These are phyloP conservation scores for Peromyscus maniculatus DNA, from an alignment of 2,113 vertebrate genomes.

Conservation along the genomic window DNA sequence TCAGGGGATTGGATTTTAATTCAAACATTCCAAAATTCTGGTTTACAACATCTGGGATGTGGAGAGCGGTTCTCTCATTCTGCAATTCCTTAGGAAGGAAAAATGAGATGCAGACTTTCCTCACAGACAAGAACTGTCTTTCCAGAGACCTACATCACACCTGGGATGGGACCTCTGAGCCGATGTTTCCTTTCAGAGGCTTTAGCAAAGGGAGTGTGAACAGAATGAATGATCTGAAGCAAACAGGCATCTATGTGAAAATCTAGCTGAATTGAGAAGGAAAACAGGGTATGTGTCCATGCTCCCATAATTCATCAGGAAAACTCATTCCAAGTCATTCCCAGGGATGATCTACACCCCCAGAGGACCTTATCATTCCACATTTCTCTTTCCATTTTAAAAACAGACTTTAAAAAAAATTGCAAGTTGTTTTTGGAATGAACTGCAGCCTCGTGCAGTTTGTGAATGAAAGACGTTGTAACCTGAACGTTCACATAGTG, in stretches of 20 bases:
- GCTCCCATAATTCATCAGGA: slow-evolving; percentile 83
- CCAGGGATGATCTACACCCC: slow-evolving; percentile 76
- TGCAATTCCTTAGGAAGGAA: slow-evolving; percentile 73
- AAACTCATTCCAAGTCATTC: slow-evolving; percentile 80
- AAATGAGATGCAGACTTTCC: slow-evolving; percentile 72
- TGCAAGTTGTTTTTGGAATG: slow-evolving; percentile 68
- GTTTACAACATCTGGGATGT: slow-evolving; percentile 74
- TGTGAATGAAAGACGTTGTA: slow-evolving; percentile 74
- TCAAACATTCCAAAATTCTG: slow-evolving; percentile 70
- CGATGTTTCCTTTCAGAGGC: slow-evolving; percentile 79
- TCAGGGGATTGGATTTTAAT: slow-evolving; percentile 78
- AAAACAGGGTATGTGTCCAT: slow-evolving; percentile 83
- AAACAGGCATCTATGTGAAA: slow-evolving; percentile 75
- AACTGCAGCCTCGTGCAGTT: slow-evolving; percentile 62
- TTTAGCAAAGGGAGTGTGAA: slow-evolving; percentile 71
- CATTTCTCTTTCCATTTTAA: slow-evolving; percentile 69
- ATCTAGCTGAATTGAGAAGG: slow-evolving; percentile 68
- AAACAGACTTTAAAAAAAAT: slow-evolving; percentile 8
- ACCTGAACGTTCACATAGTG: slow-evolving; percentile 5
- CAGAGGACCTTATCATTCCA: slow-evolving; percentile 75
- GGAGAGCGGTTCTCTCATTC: slow-evolving; percentile 70
- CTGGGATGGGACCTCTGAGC: slow-evolving; percentile 76
- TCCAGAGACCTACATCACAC: slow-evolving; percentile 81
- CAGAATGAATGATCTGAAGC: slow-evolving; percentile 71
- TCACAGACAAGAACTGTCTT: slow-evolving; percentile 78